These are phyloP conservation scores for Drosophila busckii DNA, from an alignment of 1,140 invertebrate species.

Conservation along the genomic window DNA sequence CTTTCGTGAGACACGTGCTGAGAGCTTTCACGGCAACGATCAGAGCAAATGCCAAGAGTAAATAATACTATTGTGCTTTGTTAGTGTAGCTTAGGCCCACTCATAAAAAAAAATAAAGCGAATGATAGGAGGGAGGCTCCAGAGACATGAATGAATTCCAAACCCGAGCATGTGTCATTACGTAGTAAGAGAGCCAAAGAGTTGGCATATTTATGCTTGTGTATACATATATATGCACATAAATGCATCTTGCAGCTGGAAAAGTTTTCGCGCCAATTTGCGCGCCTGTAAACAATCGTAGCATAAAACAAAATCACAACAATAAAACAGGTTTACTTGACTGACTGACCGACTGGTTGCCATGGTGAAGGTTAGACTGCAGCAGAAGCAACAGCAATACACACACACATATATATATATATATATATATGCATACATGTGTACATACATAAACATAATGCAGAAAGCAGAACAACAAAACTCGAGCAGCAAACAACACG, in stretches of 20 bases:
- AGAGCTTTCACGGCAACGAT: no score
- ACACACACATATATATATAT: slow-evolving; percentile 16
- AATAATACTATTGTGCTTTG: no score
- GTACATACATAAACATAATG: slow-evolving; percentile 7
- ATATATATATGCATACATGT: slow-evolving; percentile 23
- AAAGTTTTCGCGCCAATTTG: slow-evolving; percentile 72
- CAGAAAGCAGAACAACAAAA: background rate
- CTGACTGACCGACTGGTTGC: slow-evolving; percentile 63
- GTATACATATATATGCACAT: slow-evolving; percentile 11
- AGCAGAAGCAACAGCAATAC: slow-evolving; percentile 33
- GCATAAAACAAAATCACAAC: slow-evolving; percentile 58
- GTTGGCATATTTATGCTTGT: no score
- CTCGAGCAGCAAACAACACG: slow-evolving; percentile 18
- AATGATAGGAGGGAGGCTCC: slow-evolving; percentile 11
- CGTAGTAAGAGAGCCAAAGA: background rate
- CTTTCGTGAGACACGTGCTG: no score
- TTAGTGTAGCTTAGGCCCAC: no score
- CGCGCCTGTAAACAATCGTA: slow-evolving; percentile 49
- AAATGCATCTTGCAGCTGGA: slow-evolving; percentile 61
- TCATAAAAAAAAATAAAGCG: slow-evolving; percentile 5
- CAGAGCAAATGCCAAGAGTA: no score
- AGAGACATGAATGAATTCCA: slow-evolving; percentile 61
- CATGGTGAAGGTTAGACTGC: slow-evolving; percentile 61
- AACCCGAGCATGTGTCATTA: slow-evolving; percentile 58
- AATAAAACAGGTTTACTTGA: slow-evolving; percentile 66